phyloP scores from a whole-genome alignment of 2,888 invertebrate species.

The Cryptus viduatorius region DNA sequence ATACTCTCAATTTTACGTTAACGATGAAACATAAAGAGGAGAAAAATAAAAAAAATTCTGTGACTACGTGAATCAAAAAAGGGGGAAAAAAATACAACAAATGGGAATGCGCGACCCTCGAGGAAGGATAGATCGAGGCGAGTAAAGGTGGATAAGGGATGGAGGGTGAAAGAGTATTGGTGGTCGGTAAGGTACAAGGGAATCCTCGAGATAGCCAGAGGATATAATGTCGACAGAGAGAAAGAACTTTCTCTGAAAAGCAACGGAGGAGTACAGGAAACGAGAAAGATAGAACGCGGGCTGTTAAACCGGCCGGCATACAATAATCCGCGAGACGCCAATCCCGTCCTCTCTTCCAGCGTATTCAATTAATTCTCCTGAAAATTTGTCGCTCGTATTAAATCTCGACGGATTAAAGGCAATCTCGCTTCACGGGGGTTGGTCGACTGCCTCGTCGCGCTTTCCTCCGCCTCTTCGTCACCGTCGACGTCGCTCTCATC shows the following conservation, averaged over 20 bases:
- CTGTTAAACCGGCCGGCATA: slow-evolving; percentile 82
- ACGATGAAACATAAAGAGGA: neutral
- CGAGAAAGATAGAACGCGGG: slow-evolving; percentile 71
- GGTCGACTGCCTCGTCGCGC: slow-evolving; percentile 68
- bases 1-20: neutral
- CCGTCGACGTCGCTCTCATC: slow-evolving; percentile 57
- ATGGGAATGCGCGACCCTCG: neutral
- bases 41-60: neutral
- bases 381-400: slow-evolving; percentile 85
- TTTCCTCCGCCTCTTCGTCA: slow-evolving; percentile 68
- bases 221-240: slow-evolving; percentile 79
- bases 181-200: slow-evolving; percentile 48
- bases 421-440: slow-evolving; percentile 78
- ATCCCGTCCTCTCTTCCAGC: slow-evolving; percentile 74
- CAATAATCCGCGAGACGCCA: slow-evolving; percentile 83
- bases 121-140: slow-evolving; percentile 24
- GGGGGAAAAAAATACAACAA: neutral
- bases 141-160: slow-evolving; percentile 62
- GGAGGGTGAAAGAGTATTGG: slow-evolving; percentile 54
- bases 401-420: slow-evolving; percentile 84
- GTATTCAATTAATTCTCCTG: slow-evolving; percentile 84
- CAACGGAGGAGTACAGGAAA: slow-evolving; percentile 13
- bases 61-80: slow-evolving; percentile 15
- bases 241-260: slow-evolving; percentile 47
- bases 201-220: slow-evolving; percentile 76